phyloP scores from a whole-genome alignment of 2,797 vertebrate genomes.

The Ibycter americanus region DNA sequence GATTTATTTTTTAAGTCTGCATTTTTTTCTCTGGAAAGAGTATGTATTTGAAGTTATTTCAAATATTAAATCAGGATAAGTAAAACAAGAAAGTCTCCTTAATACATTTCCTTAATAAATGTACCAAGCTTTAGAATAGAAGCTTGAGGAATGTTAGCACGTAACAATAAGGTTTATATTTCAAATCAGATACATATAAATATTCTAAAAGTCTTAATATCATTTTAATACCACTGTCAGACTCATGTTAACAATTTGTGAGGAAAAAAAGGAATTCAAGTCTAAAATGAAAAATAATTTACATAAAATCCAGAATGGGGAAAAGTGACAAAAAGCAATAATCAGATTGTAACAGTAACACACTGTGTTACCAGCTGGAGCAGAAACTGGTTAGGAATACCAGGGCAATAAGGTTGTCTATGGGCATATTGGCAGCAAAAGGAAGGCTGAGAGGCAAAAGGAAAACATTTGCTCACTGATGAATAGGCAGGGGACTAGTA shows the following conservation, averaged over 20 bases:
- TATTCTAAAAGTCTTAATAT: background rate
- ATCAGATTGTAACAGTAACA: background rate
- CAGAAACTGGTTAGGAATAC: background rate
- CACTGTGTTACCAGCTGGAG: background rate
- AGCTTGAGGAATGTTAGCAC: background rate
- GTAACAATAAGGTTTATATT: slow-evolving; percentile 1
- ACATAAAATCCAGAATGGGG: background rate
- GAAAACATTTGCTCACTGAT: background rate
- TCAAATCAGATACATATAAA: background rate
- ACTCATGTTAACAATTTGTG: background rate
- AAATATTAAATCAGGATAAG: slow-evolving; percentile 24
- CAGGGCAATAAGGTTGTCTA: background rate
- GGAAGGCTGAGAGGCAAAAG: background rate
- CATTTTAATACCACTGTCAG: background rate
- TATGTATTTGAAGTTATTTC: background rate
- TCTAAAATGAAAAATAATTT: background rate
- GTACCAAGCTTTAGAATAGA: background rate
- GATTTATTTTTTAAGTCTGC: background rate
- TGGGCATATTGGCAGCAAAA: accelerated
- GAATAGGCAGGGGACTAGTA: background rate
- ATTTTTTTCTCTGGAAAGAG: background rate
- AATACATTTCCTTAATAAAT: background rate
- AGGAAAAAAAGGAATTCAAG: background rate
- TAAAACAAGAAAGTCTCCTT: background rate
- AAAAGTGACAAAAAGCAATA: background rate